Base-by-base conservation (phyloP, 2,888 invertebrate genomes). In the Steinernema scapterisci region DNA sequence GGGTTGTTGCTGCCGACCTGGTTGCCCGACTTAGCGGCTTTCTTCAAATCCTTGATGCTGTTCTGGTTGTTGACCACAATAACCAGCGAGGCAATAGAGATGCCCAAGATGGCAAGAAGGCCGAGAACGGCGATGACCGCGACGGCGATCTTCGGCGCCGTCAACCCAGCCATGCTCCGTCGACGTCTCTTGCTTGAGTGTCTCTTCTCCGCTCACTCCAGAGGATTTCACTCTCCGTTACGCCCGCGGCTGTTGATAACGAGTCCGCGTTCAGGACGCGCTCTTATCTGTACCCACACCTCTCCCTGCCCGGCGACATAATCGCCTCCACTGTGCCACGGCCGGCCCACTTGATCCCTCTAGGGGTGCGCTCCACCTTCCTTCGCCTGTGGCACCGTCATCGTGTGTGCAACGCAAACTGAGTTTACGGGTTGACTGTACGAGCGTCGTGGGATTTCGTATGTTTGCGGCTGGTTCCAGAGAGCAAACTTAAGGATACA, bases 211-310 rank as follows among this genome's bases (percentile, higher is more conserved):
- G 63, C 2, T 63, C 63, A 16, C 7, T 31, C 25, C 23, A 13
- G 16, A 25, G 63, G 63, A 31, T 63, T 63, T 63, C 63, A 63
- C 31, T 63, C 63, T 2, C 21, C 54, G 54, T 23, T 27, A 13
- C 63, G 19, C 31, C 31, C 38, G 38, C n/a, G n/a, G n/a, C n/a
- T 38, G 38, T 38, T 38, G 63, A 63, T 63, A 63, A 63, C n/a
- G n/a, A 31, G 31, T 13, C 63, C 63, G 63, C 63, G 63, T 63
- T 63, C 63, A 63, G 31, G 31, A 19, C 19, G 63, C 19, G 63
- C 16, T 63, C 63, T 63, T 63, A 63, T 63, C 63, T 63, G 63
- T 63, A 63, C 63, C 63, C 27, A 63, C 63, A 23, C 19, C 63
- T 63, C 54, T 25, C 63, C 9, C 9, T 38, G 38, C 38, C 9